These are phyloP conservation scores for Rhinogobio ventralis DNA, from an alignment of 2,797 vertebrate genomes.

Conservation along the genomic window DNA sequence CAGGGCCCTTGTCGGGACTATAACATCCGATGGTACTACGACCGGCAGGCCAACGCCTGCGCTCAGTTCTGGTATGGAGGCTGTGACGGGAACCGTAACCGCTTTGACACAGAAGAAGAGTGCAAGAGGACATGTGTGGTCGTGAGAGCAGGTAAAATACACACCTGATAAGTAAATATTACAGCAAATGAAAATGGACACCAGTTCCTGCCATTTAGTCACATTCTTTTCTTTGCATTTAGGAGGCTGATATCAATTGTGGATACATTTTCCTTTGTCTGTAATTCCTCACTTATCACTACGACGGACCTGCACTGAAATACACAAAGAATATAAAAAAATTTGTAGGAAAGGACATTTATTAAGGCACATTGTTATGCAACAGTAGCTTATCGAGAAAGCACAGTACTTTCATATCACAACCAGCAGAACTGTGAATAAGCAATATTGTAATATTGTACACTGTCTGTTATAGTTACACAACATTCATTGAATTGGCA, in stretches of 20 bases:
- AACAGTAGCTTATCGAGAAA: neutral
- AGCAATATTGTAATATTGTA: neutral
- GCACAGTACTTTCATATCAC: slow-evolving; percentile 19
- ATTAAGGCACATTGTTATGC: neutral
- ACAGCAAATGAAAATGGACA: neutral
- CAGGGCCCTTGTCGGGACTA: slow-evolving; percentile 86
- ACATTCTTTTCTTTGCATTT: slow-evolving; percentile 10
- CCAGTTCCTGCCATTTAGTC: neutral
- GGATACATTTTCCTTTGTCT: neutral
- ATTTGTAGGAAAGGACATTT: neutral
- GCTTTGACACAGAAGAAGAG: slow-evolving; percentile 86
- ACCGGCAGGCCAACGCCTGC: slow-evolving; percentile 86
- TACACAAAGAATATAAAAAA: neutral
- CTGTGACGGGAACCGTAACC: slow-evolving; percentile 84
- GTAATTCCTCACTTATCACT: neutral
- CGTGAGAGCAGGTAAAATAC: slow-evolving; percentile 69
- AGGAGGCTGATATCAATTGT: slow-evolving; percentile 34
- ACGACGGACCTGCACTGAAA: slow-evolving; percentile 31
- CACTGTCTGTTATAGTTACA: slow-evolving; percentile 14
- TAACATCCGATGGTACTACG: slow-evolving; percentile 87
- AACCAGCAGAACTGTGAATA: neutral
- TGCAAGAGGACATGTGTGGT: slow-evolving; percentile 83
- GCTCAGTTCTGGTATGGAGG: slow-evolving; percentile 90
- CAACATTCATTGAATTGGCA: neutral
- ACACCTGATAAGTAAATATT: slow-evolving; percentile 1